Percentiles rank a stretch among this genome's conserved stretches.
Conservation (phyloP, 2,888 invertebrate genomes). For the Melinaea menophilus region DNA sequence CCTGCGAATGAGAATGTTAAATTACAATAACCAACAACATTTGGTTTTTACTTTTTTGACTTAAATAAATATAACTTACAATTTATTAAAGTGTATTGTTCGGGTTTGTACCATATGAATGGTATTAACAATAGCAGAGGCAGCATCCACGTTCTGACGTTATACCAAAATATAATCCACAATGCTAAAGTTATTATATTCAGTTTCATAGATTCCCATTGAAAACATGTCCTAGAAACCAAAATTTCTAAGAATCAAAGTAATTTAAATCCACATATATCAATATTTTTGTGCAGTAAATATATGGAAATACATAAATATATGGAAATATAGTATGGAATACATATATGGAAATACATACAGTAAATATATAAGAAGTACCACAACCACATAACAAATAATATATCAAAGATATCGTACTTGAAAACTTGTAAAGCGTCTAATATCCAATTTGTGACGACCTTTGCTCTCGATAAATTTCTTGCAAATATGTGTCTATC, state of each 20-base stretch:
- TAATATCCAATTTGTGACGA: conserved; percentile 87
- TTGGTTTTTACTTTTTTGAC: not conserved
- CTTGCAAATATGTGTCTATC: conserved; percentile 93
- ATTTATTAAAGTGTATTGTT: conserved; percentile 46
- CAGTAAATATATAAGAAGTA: no score
- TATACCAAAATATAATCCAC: conserved; percentile 92
- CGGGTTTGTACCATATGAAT: conserved; percentile 74
- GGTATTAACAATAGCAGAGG: conserved; percentile 90
- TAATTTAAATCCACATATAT: not conserved
- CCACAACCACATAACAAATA: not conserved
- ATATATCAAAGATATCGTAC: conserved; percentile 71
- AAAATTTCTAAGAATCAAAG: conserved; percentile 1
- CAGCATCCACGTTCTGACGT: conserved; percentile 95
- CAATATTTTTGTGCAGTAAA: no score
- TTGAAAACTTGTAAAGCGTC: conserved; percentile 90
- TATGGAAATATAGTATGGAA: no score
- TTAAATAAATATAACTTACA: conserved; percentile 44
- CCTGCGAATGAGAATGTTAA: conserved; percentile 18
- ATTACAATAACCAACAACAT: not conserved
- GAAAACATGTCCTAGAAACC: conserved; percentile 88
- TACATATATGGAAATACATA: no score
- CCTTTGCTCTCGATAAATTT: conserved; percentile 92
- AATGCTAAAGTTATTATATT: conserved; percentile 87
- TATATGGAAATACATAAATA: no score
- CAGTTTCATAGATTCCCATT: conserved; percentile 93